These are phyloP conservation scores for Platysternon megacephalum DNA, from an alignment of 2,113 vertebrate genomes.

Conservation along the genomic window DNA sequence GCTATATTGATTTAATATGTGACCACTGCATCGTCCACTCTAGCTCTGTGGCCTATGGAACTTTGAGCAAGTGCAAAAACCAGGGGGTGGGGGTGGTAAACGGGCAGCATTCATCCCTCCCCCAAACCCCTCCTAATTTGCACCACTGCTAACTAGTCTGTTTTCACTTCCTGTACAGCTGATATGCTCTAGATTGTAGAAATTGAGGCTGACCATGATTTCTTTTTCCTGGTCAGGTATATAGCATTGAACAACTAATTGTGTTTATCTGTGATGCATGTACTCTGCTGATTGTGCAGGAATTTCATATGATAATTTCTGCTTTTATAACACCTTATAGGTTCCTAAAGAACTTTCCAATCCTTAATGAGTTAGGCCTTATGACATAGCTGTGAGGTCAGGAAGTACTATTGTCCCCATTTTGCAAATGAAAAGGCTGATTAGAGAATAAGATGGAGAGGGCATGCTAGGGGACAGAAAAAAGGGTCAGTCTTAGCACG, in stretches of 20 bases:
- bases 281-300: not conserved
- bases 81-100: no score
- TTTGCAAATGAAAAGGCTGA: constrained; percentile 8
- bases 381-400: not conserved
- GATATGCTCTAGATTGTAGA: no score
- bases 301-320: not conserved
- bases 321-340: constrained; percentile 3
- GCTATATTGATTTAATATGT: no score
- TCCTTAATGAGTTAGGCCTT: not conserved
- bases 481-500: not conserved
- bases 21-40: no score
- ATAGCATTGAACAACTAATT: not conserved
- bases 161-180: no score
- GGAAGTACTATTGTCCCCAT: not conserved
- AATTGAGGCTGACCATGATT: not conserved
- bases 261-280: not conserved
- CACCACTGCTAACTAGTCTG: no score
- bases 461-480: not conserved
- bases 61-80: no score
- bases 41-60: no score
- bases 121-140: no score
- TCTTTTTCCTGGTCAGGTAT: not conserved
- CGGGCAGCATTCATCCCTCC: no score
- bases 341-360: constrained; percentile 32
- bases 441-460: not conserved